A percentile compares a stretch with the other conserved stretches of the same genome.
Evolutionary conservation across 2,888 invertebrate genomes (phyloP).

Genomic region (Brachypterus glaber): DNA sequence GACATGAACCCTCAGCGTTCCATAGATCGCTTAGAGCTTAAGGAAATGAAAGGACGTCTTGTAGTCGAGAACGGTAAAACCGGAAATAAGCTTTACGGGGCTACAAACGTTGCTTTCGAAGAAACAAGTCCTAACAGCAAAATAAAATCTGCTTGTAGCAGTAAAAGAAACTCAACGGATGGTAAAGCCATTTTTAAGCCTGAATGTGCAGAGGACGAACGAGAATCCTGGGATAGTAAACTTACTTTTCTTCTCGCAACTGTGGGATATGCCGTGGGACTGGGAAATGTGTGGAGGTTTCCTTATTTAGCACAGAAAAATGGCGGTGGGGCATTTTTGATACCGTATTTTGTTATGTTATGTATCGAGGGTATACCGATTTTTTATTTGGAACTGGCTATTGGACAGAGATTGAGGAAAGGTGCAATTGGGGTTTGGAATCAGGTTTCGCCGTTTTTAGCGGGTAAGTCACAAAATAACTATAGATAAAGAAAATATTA

Average conservation of each 20-base stretch:
- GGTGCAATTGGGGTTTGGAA: slow-evolving; percentile 95
- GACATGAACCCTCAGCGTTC: slow-evolving; percentile 70
- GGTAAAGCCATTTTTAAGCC: slow-evolving; percentile 55
- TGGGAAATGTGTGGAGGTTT: slow-evolving; percentile 93
- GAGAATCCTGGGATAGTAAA: slow-evolving; percentile 91
- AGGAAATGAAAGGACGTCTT: slow-evolving; percentile 72
- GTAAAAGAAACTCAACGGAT: slow-evolving; percentile 44
- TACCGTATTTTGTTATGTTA: slow-evolving; percentile 93
- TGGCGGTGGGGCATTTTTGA: slow-evolving; percentile 93
- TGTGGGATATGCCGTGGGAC: slow-evolving; percentile 82
- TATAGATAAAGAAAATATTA: slow-evolving; percentile 4
- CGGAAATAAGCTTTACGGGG: slow-evolving; percentile 59
- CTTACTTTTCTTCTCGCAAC: slow-evolving; percentile 85
- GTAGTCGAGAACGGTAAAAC: slow-evolving; percentile 59
- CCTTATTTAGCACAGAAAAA: slow-evolving; percentile 92
- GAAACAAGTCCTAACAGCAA: slow-evolving; percentile 49
- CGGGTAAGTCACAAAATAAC: slow-evolving; percentile 39
- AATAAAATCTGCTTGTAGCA: slow-evolving; percentile 41
- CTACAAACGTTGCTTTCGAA: slow-evolving; percentile 77
- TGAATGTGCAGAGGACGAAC: slow-evolving; percentile 47
- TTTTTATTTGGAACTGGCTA: slow-evolving; percentile 90
- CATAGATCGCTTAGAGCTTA: slow-evolving; percentile 75
- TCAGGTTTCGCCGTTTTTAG: slow-evolving; percentile 79
- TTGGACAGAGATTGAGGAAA: slow-evolving; percentile 86
- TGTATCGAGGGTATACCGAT: slow-evolving; percentile 92